Evolutionary conservation across 2,888 invertebrate species (phyloP).

Genomic region (Escarpia spicata): DNA sequence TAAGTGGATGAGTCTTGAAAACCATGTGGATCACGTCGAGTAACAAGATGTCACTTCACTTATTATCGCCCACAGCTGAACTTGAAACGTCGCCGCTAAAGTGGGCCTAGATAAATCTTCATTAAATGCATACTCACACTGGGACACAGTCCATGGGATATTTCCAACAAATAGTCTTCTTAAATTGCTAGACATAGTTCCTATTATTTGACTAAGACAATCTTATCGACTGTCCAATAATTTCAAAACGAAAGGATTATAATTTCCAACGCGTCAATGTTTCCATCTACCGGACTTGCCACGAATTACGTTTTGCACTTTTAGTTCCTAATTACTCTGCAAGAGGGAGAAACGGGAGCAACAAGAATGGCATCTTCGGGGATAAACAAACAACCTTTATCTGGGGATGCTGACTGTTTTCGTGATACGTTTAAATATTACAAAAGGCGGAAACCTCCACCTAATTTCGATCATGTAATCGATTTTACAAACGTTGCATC

Average conservation of each 20-base stretch:
- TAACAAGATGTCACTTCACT: background rate
- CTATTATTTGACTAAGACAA: background rate
- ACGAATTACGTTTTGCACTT: background rate
- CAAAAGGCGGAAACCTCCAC: slow-evolving; percentile 49
- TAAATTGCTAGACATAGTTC: slow-evolving; percentile 14
- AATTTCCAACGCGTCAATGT: background rate
- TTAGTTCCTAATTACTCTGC: background rate
- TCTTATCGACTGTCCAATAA: background rate
- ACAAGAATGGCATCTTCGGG: background rate
- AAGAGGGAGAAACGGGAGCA: slow-evolving; percentile 21
- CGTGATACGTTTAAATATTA: slow-evolving; percentile 53
- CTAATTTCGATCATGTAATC: slow-evolving; percentile 48
- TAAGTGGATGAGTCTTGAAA: background rate
- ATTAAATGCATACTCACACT: slow-evolving; percentile 31
- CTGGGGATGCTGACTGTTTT: slow-evolving; percentile 45
- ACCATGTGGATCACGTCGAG: slow-evolving; percentile 5
- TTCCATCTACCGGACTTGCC: background rate
- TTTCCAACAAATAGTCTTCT: slow-evolving; percentile 41
- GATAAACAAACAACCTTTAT: slow-evolving; percentile 9
- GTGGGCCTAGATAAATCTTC: background rate
- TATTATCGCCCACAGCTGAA: background rate
- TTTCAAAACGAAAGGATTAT: too few relatives aligned
- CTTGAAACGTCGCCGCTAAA: background rate
- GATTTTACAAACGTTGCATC: slow-evolving; percentile 39
- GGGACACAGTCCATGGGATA: slow-evolving; percentile 44